Percentiles rank a stretch among this genome's conserved stretches.
Evolutionary conservation across 37 sponge, comb jelly and placozoan species (phyloP).

Genomic region (Cliona cf. orientalis): DNA sequence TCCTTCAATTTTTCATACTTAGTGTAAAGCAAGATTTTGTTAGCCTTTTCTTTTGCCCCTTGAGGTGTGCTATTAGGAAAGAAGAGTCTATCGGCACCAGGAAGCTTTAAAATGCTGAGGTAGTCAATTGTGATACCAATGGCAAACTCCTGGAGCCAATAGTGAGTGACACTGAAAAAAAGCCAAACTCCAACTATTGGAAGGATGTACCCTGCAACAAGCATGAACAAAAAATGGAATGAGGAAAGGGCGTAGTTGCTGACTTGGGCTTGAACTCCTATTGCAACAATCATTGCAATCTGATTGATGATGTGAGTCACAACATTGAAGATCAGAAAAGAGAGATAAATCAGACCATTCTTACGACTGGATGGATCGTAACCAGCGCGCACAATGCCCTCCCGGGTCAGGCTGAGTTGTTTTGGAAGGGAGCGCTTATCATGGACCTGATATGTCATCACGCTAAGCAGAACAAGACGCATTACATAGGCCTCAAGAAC

Average conservation of each 20-base stretch:
- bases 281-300: neutral
- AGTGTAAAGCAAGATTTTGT: no score
- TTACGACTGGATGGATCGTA: no score
- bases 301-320: neutral
- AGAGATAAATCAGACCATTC: no score
- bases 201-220: neutral
- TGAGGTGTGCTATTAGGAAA: neutral
- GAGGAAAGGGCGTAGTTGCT: neutral
- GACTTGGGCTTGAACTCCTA: neutral
- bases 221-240: neutral
- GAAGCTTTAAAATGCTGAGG: neutral
- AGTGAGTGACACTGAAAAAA: conserved; percentile 5
- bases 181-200: neutral
- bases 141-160: conserved; percentile 14
- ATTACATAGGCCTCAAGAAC: no score
- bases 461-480: neutral
- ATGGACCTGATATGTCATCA: neutral
- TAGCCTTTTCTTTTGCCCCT: neutral
- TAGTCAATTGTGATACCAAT: neutral
- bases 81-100: neutral
- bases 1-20: no score
- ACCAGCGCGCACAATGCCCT: no score
- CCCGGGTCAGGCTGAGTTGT: no score
- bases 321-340: neutral
- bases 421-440: no score